These are phyloP conservation scores for Caenorhabditis sp. DNA, from an alignment of 2,888 invertebrate species.

Conservation along the genomic window DNA sequence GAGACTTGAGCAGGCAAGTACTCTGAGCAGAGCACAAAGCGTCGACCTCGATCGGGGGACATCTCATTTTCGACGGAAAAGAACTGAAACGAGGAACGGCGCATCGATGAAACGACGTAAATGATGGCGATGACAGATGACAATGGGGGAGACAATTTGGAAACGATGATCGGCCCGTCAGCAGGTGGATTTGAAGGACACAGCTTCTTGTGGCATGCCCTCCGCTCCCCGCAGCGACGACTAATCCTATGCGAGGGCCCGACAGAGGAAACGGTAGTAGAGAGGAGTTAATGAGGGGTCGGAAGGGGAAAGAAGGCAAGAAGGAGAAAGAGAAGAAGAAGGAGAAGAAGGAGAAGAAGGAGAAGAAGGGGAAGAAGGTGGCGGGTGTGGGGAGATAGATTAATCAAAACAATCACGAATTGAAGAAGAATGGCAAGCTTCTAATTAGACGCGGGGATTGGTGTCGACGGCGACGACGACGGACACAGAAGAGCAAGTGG, in stretches of 20 bases:
- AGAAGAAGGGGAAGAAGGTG: constrained; percentile 17
- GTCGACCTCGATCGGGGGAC: too few relatives aligned
- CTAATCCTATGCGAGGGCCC: constrained; percentile 24
- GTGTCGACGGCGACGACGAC: not conserved
- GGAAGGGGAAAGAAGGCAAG: not conserved
- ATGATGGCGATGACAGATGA: constrained; percentile 25
- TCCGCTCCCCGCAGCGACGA: constrained; percentile 3
- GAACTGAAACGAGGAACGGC: constrained; percentile 5
- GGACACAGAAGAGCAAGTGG: constrained; percentile 10
- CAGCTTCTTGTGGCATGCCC: constrained; percentile 9
- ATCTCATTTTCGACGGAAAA: not conserved
- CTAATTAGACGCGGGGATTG: constrained; percentile 56
- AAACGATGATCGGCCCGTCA: constrained; percentile 18
- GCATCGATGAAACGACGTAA: not conserved
- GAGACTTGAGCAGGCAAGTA: constrained; percentile 10
- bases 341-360: not conserved
- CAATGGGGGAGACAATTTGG: constrained; percentile 2
- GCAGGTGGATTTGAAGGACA: constrained; percentile 45
- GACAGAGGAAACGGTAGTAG: constrained; percentile 27
- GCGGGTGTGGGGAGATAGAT: constrained; percentile 51
- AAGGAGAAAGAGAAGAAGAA: not conserved
- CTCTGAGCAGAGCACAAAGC: constrained; percentile 29
- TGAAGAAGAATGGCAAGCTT: constrained; percentile 25
- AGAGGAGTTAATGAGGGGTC: not conserved
- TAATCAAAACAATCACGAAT: constrained; percentile 65